Base-by-base conservation (phyloP, 2,113 vertebrate genomes). In the Circaetus gallicus region DNA sequence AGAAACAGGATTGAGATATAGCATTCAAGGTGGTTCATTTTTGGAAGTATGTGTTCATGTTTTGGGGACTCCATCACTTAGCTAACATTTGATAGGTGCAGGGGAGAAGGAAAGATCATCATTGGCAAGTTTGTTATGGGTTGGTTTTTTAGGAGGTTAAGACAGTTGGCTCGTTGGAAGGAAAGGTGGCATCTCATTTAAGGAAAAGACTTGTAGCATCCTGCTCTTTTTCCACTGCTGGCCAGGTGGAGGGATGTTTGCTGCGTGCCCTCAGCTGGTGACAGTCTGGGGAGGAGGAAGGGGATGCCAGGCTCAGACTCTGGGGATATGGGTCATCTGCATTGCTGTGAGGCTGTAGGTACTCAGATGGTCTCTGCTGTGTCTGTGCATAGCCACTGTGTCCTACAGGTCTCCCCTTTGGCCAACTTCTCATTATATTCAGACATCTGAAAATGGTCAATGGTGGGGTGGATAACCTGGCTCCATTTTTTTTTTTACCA, bases 341-440 rank as follows among this genome's bases (percentile, higher is more conserved):
- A 34, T 19, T 83, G 28, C 9, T 40, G 38, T 25, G 50, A 36
- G 78, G 14, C 43, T 49, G 20, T 22, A 56, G 53, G 10, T 36
- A 38, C 38, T 84, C 7, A 2, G 24, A 7, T 32, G 1, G 0
- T 11, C 25, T 47, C 56, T 80, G 74, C 40, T 47, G 38, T 38
- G 34, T 56, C 26, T 58, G 9, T 52, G 45, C 31, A 14, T 17
- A 22, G n/a, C 24, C 26, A 7, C 38, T 8, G 24, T 38, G 62
- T 67, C 42, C 70, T 55, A 11, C 29, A 59, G n/a, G 13, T 29
- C 19, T 11, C 11, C 4, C 9, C 15, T 80, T 47, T 52, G 62
- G 16, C 53, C 36, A 34, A 0, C 26, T 26, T 26, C 42, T 67
- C 21, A 0, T 29, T 11, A 0, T 11, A 7, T 32, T n/a, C 26